Conservation (phyloP, 2,888 invertebrate species). For the Pelosia muscerda region DNA sequence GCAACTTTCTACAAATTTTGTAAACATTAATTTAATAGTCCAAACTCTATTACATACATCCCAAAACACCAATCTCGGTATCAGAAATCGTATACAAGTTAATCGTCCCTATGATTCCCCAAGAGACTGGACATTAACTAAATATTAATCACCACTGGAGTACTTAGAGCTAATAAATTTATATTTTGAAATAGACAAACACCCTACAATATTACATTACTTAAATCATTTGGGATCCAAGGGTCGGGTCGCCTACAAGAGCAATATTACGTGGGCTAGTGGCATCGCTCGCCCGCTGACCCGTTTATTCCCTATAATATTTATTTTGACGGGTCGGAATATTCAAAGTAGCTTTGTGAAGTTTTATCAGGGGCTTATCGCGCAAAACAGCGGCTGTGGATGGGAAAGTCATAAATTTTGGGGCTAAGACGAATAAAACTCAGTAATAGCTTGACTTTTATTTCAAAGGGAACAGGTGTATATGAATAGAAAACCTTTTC, state of each 20-base stretch:
- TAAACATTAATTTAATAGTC: background rate
- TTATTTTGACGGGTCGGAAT: constrained; percentile 7
- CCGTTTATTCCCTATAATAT: constrained; percentile 6
- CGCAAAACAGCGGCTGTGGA: constrained; percentile 13
- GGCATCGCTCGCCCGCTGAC: background rate
- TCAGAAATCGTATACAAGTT: background rate
- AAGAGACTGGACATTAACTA: background rate
- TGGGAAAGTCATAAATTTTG: constrained; percentile 16
- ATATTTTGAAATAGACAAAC: background rate
- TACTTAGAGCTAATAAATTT: background rate
- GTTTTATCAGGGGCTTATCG: constrained; percentile 12
- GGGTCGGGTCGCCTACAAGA: constrained; percentile 1
- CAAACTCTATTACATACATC: background rate
- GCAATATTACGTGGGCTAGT: background rate
- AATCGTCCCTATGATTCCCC: background rate
- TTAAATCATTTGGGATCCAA: background rate
- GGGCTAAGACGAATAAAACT: constrained; percentile 6
- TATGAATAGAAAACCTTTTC: background rate
- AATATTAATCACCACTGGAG: background rate
- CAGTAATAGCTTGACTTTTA: constrained; percentile 10
- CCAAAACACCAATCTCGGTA: background rate
- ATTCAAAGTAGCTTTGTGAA: constrained; percentile 19
- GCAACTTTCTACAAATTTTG: no score
- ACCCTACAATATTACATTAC: background rate
- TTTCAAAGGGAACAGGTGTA: constrained; percentile 8